phyloP scores from a whole-genome alignment of 1,140 invertebrate species.

The Hylyphantes graminicola region DNA sequence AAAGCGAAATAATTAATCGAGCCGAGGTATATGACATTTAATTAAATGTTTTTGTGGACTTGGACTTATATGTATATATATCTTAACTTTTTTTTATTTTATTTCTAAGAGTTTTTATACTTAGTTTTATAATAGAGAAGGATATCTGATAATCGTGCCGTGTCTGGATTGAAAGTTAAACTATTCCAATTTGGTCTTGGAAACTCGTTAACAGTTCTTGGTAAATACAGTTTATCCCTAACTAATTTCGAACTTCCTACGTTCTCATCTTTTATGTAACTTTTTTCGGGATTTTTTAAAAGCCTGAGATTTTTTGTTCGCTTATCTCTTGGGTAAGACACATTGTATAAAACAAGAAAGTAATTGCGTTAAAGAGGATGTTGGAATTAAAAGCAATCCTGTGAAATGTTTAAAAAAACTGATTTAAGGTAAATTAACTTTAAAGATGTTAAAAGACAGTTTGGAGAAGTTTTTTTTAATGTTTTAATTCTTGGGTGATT shows the following conservation, averaged over 20 bases:
- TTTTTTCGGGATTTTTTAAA: conserved; percentile 25
- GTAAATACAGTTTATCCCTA: conserved; percentile 41
- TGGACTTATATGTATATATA: neutral
- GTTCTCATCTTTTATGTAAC: neutral
- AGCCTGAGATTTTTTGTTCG: neutral
- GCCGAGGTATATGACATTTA: conserved; percentile 27
- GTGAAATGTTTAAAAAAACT: too few relatives aligned
- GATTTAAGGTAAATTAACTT: too few relatives aligned
- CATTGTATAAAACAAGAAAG: conserved; percentile 30
- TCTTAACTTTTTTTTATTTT: conserved; percentile 7
- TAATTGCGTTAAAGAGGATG: conserved; percentile 36
- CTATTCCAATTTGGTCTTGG: conserved; percentile 28
- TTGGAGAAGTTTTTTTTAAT: too few relatives aligned
- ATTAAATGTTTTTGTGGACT: conserved; percentile 37
- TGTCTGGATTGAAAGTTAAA: neutral
- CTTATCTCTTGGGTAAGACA: conserved; percentile 3
- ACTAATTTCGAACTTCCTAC: conserved; percentile 30
- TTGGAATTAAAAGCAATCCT: conserved; percentile 20
- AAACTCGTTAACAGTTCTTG: conserved; percentile 22
- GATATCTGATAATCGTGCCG: conserved; percentile 25
- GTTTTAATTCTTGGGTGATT: too few relatives aligned
- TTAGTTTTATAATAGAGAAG: neutral
- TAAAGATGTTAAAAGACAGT: too few relatives aligned
- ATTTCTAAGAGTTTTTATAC: neutral
- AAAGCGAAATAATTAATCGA: conserved; percentile 39